A percentile compares a stretch with the other conserved stretches of the same genome.
Conservation (phyloP, 2,797 vertebrate genomes). For the Hippocampus kuda region DNA sequence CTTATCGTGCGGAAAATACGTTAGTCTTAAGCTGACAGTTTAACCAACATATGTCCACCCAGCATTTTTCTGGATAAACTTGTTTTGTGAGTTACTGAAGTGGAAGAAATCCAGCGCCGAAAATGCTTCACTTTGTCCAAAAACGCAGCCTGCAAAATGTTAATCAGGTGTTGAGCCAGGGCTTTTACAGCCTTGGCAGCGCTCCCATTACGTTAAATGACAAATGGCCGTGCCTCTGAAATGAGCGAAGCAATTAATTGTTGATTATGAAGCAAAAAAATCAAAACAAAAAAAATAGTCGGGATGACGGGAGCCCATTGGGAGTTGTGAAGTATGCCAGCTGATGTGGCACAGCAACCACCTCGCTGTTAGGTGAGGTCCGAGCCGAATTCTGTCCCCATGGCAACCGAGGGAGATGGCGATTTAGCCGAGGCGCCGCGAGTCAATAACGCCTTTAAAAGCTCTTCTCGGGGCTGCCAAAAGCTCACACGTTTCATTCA, state of each 20-base stretch:
- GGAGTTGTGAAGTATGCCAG: constrained; percentile 1
- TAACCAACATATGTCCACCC: neutral
- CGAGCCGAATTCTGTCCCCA: constrained; percentile 32
- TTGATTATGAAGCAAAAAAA: constrained; percentile 4
- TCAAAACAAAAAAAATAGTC: constrained; percentile 4
- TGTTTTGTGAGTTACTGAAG: constrained; percentile 26
- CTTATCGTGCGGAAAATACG: no score
- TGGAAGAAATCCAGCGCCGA: neutral
- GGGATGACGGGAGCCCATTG: constrained; percentile 7
- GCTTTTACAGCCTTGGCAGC: constrained; percentile 24
- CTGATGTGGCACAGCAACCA: constrained; percentile 23
- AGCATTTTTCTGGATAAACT: neutral
- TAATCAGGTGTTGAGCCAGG: constrained; percentile 21
- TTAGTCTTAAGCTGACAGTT: neutral
- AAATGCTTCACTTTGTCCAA: neutral
- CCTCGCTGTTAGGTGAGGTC: constrained; percentile 44
- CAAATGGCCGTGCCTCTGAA: constrained; percentile 1
- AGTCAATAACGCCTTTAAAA: constrained; percentile 64
- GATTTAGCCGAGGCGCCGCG: constrained; percentile 47
- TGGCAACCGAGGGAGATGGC: constrained; percentile 46
- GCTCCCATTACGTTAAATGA: constrained; percentile 26
- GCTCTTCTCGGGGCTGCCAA: constrained; percentile 48
- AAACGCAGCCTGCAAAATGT: constrained; percentile 30
- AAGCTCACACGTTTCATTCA: constrained; percentile 9
- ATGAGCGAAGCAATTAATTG: constrained; percentile 7